These are phyloP conservation scores for Cryptotis parvus DNA, from an alignment of 2,113 vertebrate species.

Conservation along the genomic window DNA sequence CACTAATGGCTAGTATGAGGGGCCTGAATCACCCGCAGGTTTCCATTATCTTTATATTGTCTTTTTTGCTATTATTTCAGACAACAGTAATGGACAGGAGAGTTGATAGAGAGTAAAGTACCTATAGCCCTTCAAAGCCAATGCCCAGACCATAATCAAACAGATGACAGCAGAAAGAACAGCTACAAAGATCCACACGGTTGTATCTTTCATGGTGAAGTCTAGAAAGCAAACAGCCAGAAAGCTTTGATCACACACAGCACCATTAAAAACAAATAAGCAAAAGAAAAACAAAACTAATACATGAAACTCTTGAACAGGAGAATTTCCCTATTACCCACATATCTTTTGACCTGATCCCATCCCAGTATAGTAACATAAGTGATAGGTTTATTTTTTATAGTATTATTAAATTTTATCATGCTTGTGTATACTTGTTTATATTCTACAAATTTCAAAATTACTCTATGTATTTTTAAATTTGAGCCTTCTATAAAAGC, in stretches of 20 bases:
- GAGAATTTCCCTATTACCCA: not conserved
- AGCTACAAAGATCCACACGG: conserved; percentile 91
- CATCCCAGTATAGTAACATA: not conserved
- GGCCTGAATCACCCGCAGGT: not conserved
- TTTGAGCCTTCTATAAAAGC: not conserved
- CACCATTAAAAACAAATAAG: conserved; percentile 12
- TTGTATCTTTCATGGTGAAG: conserved; percentile 86
- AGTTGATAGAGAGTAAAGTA: conserved; percentile 77
- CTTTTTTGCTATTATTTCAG: not conserved
- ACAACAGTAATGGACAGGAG: not conserved
- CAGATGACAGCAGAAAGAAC: conserved; percentile 90
- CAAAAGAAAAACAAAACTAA: not conserved
- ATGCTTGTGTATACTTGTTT: not conserved
- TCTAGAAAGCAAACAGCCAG: conserved; percentile 87
- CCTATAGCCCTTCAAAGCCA: conserved; percentile 93
- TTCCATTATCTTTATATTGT: not conserved
- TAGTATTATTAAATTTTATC: not conserved
- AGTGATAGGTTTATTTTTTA: not conserved
- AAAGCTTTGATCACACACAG: conserved; percentile 57
- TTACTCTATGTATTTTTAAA: conserved; percentile 43
- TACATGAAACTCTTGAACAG: not conserved
- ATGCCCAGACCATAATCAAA: conserved; percentile 90
- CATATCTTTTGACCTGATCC: conserved; percentile 12
- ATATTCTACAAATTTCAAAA: not conserved
- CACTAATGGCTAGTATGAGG: conserved; percentile 31